Evolutionary conservation across 1,140 invertebrate species (phyloP).

Genomic region (Nasonia longicornis): DNA sequence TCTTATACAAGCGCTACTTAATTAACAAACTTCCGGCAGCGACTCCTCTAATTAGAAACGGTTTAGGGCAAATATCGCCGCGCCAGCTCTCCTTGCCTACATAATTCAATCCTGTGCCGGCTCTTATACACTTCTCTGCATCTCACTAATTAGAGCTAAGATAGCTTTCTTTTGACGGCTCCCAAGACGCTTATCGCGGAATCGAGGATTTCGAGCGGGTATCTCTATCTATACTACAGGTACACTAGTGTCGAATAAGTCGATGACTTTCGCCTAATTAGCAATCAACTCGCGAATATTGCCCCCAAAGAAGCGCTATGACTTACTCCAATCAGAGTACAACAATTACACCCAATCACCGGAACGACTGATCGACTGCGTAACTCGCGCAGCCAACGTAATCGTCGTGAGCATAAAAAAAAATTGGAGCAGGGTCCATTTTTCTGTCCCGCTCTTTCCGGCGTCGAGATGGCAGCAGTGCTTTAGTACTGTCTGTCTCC

Average conservation of each 20-base stretch:
- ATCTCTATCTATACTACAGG: background rate
- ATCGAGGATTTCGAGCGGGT: background rate
- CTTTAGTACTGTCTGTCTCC: background rate
- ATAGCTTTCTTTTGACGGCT: background rate
- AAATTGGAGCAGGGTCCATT: conserved; percentile 23
- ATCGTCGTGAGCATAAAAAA: background rate
- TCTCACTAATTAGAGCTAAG: conserved; percentile 30
- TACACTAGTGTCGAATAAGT: no score
- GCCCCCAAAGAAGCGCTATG: no score
- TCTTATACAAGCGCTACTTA: conserved; percentile 28
- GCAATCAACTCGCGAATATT: no score
- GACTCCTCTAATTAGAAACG: conserved; percentile 43
- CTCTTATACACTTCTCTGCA: no score
- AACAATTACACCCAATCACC: no score
- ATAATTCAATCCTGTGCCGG: conserved; percentile 14
- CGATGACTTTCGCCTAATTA: no score
- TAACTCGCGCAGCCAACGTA: no score
- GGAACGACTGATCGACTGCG: no score
- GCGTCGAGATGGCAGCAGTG: background rate
- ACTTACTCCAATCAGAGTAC: no score
- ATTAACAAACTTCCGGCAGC: conserved; percentile 43
- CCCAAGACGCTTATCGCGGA: background rate
- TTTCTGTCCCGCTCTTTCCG: background rate
- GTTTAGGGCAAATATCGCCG: conserved; percentile 31
- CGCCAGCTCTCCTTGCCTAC: background rate